phyloP scores from a whole-genome alignment of 2,888 invertebrate species.

The Chironomus riparius region DNA sequence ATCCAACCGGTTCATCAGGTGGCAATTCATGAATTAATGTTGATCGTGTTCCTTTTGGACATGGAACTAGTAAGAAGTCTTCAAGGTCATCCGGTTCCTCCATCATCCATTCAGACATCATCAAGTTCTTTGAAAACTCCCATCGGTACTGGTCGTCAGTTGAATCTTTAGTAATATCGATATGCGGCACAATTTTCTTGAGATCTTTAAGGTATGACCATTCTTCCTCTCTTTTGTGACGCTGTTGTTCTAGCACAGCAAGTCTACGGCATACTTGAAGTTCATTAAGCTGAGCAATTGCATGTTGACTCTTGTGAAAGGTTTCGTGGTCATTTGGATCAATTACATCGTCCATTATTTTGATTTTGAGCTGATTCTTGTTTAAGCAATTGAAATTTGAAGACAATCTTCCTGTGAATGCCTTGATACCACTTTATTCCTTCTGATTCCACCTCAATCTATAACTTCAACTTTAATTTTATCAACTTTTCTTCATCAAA shows the following conservation, averaged over 20 bases:
- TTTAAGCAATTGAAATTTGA: too few species aligned
- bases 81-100: slow-evolving; percentile 72
- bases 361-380: too few species aligned
- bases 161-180: not conserved
- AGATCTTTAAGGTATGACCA: not conserved
- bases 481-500: too few species aligned
- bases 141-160: not conserved
- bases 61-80: slow-evolving; percentile 66
- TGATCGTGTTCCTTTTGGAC: slow-evolving; percentile 62
- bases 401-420: too few species aligned
- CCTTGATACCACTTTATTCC: too few species aligned
- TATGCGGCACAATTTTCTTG: not conserved
- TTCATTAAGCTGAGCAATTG: not conserved
- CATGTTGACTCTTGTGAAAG: not conserved
- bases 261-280: not conserved
- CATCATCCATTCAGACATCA: slow-evolving; percentile 90
- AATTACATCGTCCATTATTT: too few species aligned
- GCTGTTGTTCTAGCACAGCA: not conserved
- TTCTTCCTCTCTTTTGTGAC: not conserved
- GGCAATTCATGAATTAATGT: not conserved
- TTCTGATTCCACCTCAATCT: too few species aligned
- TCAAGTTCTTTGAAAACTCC: slow-evolving; percentile 49
- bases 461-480: too few species aligned
- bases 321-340: too few species aligned
- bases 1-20: not conserved